Conservation (phyloP, 2,797 vertebrate genomes). For the Trichosurus vulpecula region DNA sequence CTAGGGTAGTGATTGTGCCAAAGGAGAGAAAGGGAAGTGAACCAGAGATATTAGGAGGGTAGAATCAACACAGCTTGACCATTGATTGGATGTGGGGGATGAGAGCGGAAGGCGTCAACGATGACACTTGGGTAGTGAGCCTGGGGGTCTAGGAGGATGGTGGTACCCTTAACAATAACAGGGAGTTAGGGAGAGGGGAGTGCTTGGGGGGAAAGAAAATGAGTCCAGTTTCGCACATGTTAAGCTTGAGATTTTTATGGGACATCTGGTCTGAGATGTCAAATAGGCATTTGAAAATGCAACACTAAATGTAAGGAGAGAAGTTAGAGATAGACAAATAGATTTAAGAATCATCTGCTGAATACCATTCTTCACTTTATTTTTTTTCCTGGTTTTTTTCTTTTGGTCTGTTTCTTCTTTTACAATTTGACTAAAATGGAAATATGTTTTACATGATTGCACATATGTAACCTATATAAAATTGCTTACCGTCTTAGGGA, state of each 20-base stretch:
- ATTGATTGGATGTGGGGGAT: not conserved
- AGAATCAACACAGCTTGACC: not conserved
- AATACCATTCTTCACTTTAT: not conserved
- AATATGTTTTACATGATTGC: not conserved
- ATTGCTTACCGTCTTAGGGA: not conserved
- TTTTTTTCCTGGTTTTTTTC: not conserved
- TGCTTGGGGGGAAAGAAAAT: not conserved
- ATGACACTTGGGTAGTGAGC: not conserved
- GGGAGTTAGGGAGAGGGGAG: not conserved
- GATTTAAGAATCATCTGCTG: not conserved
- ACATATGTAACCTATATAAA: slow-evolving; percentile 1
- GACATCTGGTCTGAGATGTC: not conserved
- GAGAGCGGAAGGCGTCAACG: not conserved
- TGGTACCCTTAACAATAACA: not conserved
- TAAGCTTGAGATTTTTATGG: not conserved
- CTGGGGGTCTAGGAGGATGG: too few relatives aligned
- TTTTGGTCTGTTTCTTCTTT: not conserved
- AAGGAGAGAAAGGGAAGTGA: not conserved
- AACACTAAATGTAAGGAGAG: not conserved
- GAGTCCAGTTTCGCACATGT: not conserved
- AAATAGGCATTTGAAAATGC: not conserved
- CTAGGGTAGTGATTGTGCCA: not conserved
- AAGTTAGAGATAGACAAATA: not conserved
- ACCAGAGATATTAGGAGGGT: not conserved
- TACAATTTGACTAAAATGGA: not conserved